Evolutionary conservation across 2,888 invertebrate species (phyloP).

Genomic region (Leptinotarsa peninsularis): DNA sequence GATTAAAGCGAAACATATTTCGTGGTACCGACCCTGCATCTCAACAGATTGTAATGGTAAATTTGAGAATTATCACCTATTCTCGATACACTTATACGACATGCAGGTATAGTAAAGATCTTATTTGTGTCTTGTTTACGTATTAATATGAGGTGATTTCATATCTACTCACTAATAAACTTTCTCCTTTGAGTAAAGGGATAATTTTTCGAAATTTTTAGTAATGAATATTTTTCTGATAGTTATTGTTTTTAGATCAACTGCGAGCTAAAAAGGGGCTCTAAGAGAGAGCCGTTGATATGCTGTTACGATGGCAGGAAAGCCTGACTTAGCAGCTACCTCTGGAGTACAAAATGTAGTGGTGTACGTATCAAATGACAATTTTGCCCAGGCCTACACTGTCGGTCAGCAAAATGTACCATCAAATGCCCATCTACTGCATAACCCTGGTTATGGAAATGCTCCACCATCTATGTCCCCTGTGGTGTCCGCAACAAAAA

Average conservation of each 20-base stretch:
- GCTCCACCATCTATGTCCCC: constrained; percentile 58
- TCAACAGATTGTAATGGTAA: constrained; percentile 65
- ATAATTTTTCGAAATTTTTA: constrained; percentile 33
- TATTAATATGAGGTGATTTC: constrained; percentile 40
- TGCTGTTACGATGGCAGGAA: constrained; percentile 81
- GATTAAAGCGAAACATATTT: constrained; percentile 47
- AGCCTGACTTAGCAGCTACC: constrained; percentile 77
- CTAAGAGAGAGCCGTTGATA: constrained; percentile 76
- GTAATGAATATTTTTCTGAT: neutral
- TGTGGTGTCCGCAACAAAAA: constrained; percentile 56
- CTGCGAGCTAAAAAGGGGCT: constrained; percentile 64
- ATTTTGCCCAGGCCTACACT: constrained; percentile 69
- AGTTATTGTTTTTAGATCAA: constrained; percentile 58
- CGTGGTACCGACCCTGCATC: constrained; percentile 40
- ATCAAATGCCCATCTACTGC: constrained; percentile 60
- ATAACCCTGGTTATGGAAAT: constrained; percentile 60
- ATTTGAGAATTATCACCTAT: constrained; percentile 58
- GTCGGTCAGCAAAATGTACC: constrained; percentile 67
- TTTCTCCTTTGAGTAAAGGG: constrained; percentile 19
- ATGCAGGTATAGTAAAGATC: constrained; percentile 63
- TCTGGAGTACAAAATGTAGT: constrained; percentile 70
- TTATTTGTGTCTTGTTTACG: constrained; percentile 31
- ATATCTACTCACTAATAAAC: constrained; percentile 23
- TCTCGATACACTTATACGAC: constrained; percentile 63
- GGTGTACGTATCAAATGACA: constrained; percentile 72